Conservation (phyloP, 2,888 invertebrate genomes). For the Acanthosoma haemorrhoidale region DNA sequence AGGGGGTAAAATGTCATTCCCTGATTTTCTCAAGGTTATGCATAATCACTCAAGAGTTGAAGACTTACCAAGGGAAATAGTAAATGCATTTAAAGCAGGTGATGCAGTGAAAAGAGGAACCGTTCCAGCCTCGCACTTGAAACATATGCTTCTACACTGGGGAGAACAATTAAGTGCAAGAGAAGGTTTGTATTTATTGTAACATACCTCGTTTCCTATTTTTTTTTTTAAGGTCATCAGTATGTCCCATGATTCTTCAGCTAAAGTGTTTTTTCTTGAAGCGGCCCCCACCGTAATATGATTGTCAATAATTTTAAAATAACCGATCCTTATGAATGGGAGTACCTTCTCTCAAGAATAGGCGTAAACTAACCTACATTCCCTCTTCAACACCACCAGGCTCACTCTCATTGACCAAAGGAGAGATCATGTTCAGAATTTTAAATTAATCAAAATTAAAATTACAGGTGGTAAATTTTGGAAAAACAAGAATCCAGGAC, state of each 20-base stretch:
- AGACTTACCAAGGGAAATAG: conserved; percentile 72
- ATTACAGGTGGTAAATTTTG: too few species aligned
- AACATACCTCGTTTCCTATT: not conserved
- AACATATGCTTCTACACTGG: conserved; percentile 83
- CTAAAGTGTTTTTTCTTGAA: too few species aligned
- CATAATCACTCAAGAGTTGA: conserved; percentile 82
- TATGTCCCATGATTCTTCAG: too few species aligned
- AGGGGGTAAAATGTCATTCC: conserved; percentile 89
- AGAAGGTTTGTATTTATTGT: conserved; percentile 56
- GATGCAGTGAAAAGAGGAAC: conserved; percentile 67
- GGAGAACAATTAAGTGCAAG: conserved; percentile 73
- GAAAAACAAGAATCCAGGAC: too few species aligned
- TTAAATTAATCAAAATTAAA: too few species aligned
- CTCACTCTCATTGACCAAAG: too few species aligned
- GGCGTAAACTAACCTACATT: too few species aligned
- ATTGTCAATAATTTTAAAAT: not conserved
- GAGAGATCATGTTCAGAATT: too few species aligned
- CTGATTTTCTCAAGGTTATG: conserved; percentile 92
- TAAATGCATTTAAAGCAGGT: conserved; percentile 84
- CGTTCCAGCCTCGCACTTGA: conserved; percentile 74
- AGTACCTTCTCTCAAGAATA: too few species aligned
- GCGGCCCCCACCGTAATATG: not conserved
- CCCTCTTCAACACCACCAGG: too few species aligned
- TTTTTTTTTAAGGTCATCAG: not conserved
- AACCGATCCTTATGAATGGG: too few species aligned